Conservation (phyloP, 2,888 invertebrate species). For the Ctena decussata region DNA sequence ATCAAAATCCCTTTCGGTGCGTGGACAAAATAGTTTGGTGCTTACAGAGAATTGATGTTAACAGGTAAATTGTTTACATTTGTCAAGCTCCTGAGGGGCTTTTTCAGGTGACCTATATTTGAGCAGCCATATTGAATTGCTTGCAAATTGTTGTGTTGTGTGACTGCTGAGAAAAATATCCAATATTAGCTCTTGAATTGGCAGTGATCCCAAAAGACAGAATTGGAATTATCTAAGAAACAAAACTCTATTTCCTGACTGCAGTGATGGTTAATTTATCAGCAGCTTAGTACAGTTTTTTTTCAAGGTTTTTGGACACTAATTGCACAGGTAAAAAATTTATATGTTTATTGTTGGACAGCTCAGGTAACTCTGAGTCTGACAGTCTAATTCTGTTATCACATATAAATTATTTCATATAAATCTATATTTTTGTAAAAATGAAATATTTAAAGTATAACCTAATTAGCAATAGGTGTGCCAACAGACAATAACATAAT, state of each 20-base stretch:
- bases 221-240: neutral
- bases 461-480: no score
- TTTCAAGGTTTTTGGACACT: neutral
- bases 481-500: no score
- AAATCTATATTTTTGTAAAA: no score
- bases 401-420: no score
- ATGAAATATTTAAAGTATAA: no score
- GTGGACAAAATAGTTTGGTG: no score
- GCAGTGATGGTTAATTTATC: neutral
- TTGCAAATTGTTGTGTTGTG: constrained; percentile 66
- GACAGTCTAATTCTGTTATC: no score
- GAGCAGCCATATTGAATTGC: constrained; percentile 82
- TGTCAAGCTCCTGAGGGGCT: constrained; percentile 61
- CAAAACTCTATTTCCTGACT: neutral
- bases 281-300: neutral
- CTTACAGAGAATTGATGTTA: no score
- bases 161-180: neutral
- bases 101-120: constrained; percentile 66
- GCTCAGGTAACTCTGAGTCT: no score
- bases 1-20: no score
- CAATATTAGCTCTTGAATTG: neutral
- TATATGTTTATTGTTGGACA: no score
- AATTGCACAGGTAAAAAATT: neutral
- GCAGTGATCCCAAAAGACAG: neutral
- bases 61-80: constrained; percentile 22